Evolutionary conservation across 2,797 vertebrate genomes (phyloP).

Genomic region (Buphagus erythrorhynchus): DNA sequence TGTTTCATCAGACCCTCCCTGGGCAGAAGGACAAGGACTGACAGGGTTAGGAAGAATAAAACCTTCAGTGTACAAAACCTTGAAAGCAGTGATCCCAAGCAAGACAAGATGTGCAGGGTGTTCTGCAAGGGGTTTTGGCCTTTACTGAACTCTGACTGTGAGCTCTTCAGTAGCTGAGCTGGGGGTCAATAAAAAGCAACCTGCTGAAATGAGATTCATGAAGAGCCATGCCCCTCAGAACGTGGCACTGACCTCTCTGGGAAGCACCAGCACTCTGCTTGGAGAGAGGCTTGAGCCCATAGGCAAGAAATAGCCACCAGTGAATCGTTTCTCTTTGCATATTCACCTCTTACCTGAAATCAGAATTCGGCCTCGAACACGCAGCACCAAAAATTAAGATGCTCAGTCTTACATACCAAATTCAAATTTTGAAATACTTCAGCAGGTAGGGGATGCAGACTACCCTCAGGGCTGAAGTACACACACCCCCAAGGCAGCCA

Average conservation of each 20-base stretch:
- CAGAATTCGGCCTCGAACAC: accelerated
- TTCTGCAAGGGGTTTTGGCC: background rate
- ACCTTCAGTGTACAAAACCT: background rate
- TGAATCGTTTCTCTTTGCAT: background rate
- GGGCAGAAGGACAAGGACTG: background rate
- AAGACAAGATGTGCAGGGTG: background rate
- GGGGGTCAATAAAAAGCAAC: background rate
- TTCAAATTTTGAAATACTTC: background rate
- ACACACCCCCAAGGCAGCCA: background rate
- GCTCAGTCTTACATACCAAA: background rate
- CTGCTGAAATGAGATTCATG: conserved; percentile 40
- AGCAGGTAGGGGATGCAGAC: background rate
- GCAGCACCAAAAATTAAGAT: background rate
- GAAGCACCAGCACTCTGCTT: background rate
- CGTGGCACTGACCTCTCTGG: background rate
- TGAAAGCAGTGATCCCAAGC: background rate
- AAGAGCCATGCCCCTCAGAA: background rate
- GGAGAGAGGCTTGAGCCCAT: background rate
- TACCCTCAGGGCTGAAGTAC: background rate
- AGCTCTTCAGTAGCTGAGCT: background rate
- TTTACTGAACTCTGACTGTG: conserved; percentile 1
- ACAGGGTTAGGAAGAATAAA: background rate
- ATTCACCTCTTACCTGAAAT: background rate
- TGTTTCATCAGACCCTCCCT: background rate
- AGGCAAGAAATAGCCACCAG: background rate